These are phyloP conservation scores for Halocynthia roretzi DNA, from an alignment of 23 tunicate genomes.

Conservation along the genomic window DNA sequence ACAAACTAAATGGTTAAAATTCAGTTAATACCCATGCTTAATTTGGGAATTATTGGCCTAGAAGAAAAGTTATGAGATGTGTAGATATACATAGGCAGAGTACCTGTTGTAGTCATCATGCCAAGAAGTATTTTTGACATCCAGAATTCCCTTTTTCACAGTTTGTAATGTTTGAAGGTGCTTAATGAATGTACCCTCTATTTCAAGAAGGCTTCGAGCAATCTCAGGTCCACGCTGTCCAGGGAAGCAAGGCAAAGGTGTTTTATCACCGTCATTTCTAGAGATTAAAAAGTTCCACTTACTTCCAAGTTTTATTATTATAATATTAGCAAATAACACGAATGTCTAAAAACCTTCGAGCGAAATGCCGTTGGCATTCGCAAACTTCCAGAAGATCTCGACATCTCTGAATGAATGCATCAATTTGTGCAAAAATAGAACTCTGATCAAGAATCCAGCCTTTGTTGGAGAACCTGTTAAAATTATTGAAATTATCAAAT, in stretches of 20 bases:
- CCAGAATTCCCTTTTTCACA: slow-evolving; percentile 91
- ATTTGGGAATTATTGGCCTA: too few relatives aligned
- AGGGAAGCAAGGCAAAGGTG: slow-evolving; percentile 65
- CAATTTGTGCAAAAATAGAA: slow-evolving; percentile 96
- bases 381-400: slow-evolving; percentile 92
- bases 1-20: too few relatives aligned
- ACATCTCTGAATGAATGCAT: slow-evolving; percentile 95
- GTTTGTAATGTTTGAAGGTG: slow-evolving; percentile 64
- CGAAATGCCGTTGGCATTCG: slow-evolving; percentile 89
- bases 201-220: slow-evolving; percentile 78
- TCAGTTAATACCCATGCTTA: too few relatives aligned
- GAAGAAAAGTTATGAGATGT: too few relatives aligned
- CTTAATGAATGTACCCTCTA: slow-evolving; percentile 91
- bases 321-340: neutral
- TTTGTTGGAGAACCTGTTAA: slow-evolving; percentile 41
- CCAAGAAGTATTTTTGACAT: slow-evolving; percentile 96
- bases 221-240: slow-evolving; percentile 93
- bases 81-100: neutral
- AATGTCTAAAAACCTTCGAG: slow-evolving; percentile 55
- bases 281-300: neutral
- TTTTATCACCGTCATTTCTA: slow-evolving; percentile 86
- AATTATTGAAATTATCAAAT: neutral
- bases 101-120: slow-evolving; percentile 93
- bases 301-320: neutral
- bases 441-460: slow-evolving; percentile 95